phyloP scores from a whole-genome alignment of 2,888 invertebrate genomes.

The Aphodius granarius region DNA sequence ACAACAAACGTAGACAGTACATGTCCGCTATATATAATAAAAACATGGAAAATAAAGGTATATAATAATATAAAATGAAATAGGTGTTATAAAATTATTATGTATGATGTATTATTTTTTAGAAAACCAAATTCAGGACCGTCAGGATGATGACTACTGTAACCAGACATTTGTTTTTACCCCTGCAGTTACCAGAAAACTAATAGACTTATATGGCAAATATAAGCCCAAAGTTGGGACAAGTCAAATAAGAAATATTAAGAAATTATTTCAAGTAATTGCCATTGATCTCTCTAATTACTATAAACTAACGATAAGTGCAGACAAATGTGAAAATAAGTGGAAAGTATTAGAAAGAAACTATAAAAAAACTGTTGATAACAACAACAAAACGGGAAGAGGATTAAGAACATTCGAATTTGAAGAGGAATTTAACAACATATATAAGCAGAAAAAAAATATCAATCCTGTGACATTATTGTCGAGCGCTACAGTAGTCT shows the following conservation, averaged over 20 bases:
- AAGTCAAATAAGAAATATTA: constrained; percentile 12
- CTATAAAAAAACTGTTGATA: constrained; percentile 15
- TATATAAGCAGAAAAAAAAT: constrained; percentile 9
- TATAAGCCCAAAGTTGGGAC: constrained; percentile 3
- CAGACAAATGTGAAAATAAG: constrained; percentile 15
- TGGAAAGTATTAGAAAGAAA: constrained; percentile 18
- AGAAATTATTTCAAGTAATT: constrained; percentile 6
- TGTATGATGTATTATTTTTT: background rate
- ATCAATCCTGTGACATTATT: constrained; percentile 8
- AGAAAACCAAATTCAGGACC: background rate
- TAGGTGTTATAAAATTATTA: background rate
- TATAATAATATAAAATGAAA: background rate
- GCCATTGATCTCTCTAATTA: background rate
- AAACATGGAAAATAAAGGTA: constrained; percentile 7
- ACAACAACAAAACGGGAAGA: constrained; percentile 21
- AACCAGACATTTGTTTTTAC: background rate
- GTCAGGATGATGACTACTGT: background rate
- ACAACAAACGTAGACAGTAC: no score
- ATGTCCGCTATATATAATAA: background rate
- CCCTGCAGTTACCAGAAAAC: constrained; percentile 1
- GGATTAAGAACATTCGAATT: constrained; percentile 12
- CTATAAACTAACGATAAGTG: background rate
- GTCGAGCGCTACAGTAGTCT: constrained; percentile 1
- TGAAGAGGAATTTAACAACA: constrained; percentile 10
- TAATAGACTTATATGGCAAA: background rate